A percentile compares a stretch with the other conserved stretches of the same genome.
Conservation (phyloP, 2,113 vertebrate species). For the Salvelinus sp. region DNA sequence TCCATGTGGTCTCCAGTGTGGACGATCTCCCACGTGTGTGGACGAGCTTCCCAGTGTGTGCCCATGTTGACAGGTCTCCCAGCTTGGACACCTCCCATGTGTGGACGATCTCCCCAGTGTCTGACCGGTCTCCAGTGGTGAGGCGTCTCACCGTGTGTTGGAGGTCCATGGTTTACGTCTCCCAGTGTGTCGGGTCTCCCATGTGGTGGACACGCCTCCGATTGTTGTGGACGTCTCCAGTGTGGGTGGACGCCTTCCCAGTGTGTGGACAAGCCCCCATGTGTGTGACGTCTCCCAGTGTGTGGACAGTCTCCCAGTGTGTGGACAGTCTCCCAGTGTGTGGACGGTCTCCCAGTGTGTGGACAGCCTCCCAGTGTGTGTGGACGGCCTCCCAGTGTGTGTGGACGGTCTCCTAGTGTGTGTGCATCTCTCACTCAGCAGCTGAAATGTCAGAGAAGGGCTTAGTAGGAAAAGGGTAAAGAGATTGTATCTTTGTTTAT, state of each 20-base stretch:
- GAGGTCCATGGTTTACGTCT: no score
- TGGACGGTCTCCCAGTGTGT: no score
- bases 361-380: not conserved
- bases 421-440: conserved; percentile 4
- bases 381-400: not conserved
- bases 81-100: no score
- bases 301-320: not conserved
- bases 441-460: conserved; percentile 35
- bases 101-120: not conserved
- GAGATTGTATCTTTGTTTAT: conserved; percentile 31
- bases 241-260: not conserved
- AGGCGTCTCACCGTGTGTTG: no score
- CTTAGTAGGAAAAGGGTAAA: conserved; percentile 39
- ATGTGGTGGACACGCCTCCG: no score
- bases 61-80: no score
- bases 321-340: not conserved
- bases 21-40: no score
- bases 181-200: not conserved
- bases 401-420: no score
- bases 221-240: not conserved
- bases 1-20: no score
- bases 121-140: not conserved
- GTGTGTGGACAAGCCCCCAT: not conserved
- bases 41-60: no score
- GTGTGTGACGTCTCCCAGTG: not conserved